Evolutionary conservation across 1,140 invertebrate genomes (phyloP), one percentile per base, ranked within the genome.

Genomic region (Drosophila baimaii): DNA sequence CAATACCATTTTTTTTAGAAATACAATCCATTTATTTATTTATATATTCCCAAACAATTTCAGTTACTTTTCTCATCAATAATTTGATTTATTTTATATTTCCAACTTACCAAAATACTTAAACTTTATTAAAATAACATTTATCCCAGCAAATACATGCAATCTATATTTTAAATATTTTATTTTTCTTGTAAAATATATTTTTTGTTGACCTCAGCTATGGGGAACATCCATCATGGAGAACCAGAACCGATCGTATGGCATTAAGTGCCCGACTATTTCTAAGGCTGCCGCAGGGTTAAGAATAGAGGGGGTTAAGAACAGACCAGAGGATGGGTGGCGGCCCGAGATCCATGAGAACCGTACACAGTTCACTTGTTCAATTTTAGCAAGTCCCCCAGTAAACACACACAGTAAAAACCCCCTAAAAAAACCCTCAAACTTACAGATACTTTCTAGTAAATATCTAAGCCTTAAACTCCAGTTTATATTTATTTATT

Each of bases 241-340:
- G 17, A 31, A 29, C 27, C 27, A 52, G 49, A 33, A 52, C 49
- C 49, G 49, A 52, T 52, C 49, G 27, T 21, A 33, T 52, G 49
- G 49, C 49, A 52, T 52, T 52, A 52, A 52, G 49, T 52, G 49
- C 49, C 49, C 29, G 13, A 52, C 49, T 33, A 33, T 52, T 52
- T 52, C 49, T 52, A 52, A 52, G 49, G 49, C 49, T 52, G 49
- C 49, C 49, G 29, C 29, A 52, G 49, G 29, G 49, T 33, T 52
- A 19, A 52, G 49, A 29, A 15, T 19, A 5, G 17, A 19, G 12
- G 27, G 19, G 3, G 27, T 19, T 31, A 19, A 13, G 12, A 19
- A 31, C n/a, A 17, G 47, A 19, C 25, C n/a, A 31, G 47, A 25
- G 6, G 44, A 25, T 3, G 41, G 13, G 13, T 13, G 25, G 9